Base-by-base conservation (phyloP, 2,797 vertebrate species). In the Columba guinea region DNA sequence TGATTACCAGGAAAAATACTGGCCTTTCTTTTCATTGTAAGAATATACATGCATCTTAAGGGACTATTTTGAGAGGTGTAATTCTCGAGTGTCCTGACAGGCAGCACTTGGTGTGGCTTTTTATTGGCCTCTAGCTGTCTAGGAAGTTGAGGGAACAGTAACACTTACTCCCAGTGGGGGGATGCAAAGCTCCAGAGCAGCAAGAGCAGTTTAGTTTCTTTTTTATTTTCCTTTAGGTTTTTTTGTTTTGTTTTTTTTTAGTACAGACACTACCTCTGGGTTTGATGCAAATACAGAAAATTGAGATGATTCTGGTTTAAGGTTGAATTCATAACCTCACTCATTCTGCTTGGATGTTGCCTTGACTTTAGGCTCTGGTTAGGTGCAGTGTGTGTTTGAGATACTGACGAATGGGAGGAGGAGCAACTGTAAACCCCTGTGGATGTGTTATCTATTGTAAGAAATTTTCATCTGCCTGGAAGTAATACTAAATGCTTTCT, bases 301-400 rank as follows among this genome's bases (percentile, higher is more conserved):
- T 91, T 56, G 55, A 89, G 67, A 86, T 93, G 71, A 90, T 91
- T 92, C 87, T 92, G 84, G 35, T 67, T 95, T 89, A 56, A 89
- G 85, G n/a, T 53, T 53, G 84, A 92, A 80, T 95, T 96, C 74
- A 76, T 75, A 95, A 89, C 89, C 64, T 17, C 1, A 2, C 24
- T 90, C 14, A 4, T 91, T 89, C 70, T 77, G 34, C n/a, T 67
- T 74, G 59, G n/a, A 60, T 71, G 49, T 71, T 87, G 89, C 63
- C 28, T 84, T 89, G 76, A 87, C 62, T 91, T 89, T 65, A 80
- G 79, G 56, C 83, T 91, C 5, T 41, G 49, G 1, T 52, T 67
- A 34, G 55, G 48, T 13, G 5, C 46, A 63, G 3, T 5, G 8
- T 2, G 2, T 59, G 65, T 84, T 84, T 73, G 26, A 2, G 20